Conservation (phyloP, 2,113 vertebrate species). For the Hymenochirus boettgeri region DNA sequence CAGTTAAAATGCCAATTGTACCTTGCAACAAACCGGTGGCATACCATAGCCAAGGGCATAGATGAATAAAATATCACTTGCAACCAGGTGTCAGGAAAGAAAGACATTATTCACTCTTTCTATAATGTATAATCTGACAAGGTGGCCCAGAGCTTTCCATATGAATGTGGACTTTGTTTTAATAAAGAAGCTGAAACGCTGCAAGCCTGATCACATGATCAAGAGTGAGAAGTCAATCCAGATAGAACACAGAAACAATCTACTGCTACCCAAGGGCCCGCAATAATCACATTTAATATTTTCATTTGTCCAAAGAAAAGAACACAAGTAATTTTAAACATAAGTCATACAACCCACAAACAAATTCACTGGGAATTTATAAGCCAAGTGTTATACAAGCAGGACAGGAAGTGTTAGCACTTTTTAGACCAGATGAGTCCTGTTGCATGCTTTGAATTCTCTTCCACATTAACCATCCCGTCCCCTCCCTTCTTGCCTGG, state of each 20-base stretch:
- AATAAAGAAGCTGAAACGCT: not conserved
- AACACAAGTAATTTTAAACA: too few relatives aligned
- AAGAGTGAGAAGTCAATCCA: not conserved
- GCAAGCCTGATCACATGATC: not conserved
- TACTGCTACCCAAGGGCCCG: not conserved
- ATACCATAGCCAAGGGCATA: too few relatives aligned
- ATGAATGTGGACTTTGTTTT: constrained; percentile 1
- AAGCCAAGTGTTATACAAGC: not conserved
- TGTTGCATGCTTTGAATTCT: constrained; percentile 21
- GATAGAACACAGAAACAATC: not conserved
- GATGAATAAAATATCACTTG: too few relatives aligned
- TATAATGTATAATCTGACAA: not conserved
- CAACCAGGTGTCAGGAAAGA: too few relatives aligned
- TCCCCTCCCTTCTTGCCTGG: constrained; percentile 23
- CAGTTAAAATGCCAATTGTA: too few relatives aligned
- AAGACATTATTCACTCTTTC: not conserved
- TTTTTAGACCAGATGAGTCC: constrained; percentile 19
- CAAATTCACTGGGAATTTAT: not conserved
- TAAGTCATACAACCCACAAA: too few relatives aligned
- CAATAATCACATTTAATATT: too few relatives aligned
- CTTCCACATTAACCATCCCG: not conserved
- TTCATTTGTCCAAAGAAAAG: too few relatives aligned
- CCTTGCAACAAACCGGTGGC: too few relatives aligned
- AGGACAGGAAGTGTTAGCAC: not conserved
- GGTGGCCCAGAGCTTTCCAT: not conserved